These are phyloP conservation scores for Dryobotodes eremita DNA, from an alignment of 2,888 invertebrate species.

Conservation along the genomic window DNA sequence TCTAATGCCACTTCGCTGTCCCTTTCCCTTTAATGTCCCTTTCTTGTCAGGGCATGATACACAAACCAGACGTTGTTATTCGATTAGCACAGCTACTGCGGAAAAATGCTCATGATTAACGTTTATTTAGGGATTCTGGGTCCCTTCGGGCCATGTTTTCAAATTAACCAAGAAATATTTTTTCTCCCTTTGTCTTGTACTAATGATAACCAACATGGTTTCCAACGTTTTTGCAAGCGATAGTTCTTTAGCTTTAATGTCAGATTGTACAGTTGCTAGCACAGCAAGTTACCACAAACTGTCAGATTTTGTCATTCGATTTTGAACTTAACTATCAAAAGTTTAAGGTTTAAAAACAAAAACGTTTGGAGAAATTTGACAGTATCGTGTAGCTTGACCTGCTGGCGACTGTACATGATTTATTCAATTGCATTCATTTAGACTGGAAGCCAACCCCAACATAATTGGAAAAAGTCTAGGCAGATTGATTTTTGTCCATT, in stretches of 20 bases:
- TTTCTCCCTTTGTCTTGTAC: not conserved
- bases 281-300: too few relatives aligned
- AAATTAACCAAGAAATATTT: not conserved
- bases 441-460: too few relatives aligned
- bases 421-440: too few relatives aligned
- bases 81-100: not conserved
- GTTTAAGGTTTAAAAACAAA: too few relatives aligned
- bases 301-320: too few relatives aligned
- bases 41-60: not conserved
- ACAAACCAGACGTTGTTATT: conserved; percentile 4
- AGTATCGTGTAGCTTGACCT: too few relatives aligned
- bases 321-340: too few relatives aligned
- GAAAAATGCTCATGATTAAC: too few relatives aligned
- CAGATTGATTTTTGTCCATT: not conserved
- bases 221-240: not conserved
- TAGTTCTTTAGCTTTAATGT: not conserved
- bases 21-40: too few relatives aligned
- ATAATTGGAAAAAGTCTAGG: too few relatives aligned
- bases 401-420: too few relatives aligned
- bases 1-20: not conserved
- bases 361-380: too few relatives aligned
- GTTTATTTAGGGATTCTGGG: not conserved
- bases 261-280: not conserved
- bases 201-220: not conserved
- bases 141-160: not conserved